Evolutionary conservation across 2,113 vertebrate species (phyloP), one percentile per base, ranked within the genome.

Genomic region (Hymenochirus boettgeri): DNA sequence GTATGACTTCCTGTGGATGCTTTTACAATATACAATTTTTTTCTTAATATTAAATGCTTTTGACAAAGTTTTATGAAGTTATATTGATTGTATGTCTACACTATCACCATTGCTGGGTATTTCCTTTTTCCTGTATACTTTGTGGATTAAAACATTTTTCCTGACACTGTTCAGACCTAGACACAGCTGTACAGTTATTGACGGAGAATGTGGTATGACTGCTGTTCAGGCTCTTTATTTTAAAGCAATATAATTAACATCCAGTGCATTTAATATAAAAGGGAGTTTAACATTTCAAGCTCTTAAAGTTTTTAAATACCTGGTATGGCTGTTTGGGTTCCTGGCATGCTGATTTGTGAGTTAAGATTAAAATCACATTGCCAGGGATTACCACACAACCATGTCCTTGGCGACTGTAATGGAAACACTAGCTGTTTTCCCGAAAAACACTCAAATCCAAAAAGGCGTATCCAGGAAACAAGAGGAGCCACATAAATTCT

Each of bases 311-410:
- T 69, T 53, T 60, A 35, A 53, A 45, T 18, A 39, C 33, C 80
- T 87, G 88, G 93, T 88, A 82, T 89, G 90, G 92, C 85, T 93
- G 94, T 93, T 92, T 90, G 96, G 96, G 96, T 99, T 98, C 95
- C 96, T 99, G 96, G 96, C 96, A 93, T 98, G 93, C 93, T 99
- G 96, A 99, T 99, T 99, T 99, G 95, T 97, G 95, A 96, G 71
- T 96, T 96, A 90, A 95, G 89, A 98, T 94, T 91, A 99, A 93
- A 99, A 99, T 99, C 96, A 99, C 96, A 99, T 99, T 98, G 96
- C 96, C 96, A 99, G 95, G 95, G 96, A 99, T 99, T 98, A 98
- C 96, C 96, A 98, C 95, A 84, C 83, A 93, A 80, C 87, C 88
- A 86, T 83, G 85, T 90, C 91, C 80, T 64, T 81, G 85, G 80